Conservation (phyloP, 2,797 vertebrate genomes). For the Anas flavirostris region DNA sequence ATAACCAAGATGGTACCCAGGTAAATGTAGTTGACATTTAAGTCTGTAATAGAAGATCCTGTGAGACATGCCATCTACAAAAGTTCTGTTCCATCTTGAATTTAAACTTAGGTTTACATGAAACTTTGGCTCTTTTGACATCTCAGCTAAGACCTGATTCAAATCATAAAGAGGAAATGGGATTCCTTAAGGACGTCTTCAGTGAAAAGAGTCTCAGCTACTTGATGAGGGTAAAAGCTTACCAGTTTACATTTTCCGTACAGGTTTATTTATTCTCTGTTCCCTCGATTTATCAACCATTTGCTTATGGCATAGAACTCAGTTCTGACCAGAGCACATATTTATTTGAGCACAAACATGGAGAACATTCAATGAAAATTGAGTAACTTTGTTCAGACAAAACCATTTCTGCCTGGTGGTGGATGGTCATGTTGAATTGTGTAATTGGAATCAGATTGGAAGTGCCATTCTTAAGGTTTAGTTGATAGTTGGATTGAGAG, state of each 20-base stretch:
- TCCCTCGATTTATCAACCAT: neutral
- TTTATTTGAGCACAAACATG: neutral
- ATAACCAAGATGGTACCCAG: neutral
- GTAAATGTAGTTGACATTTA: neutral
- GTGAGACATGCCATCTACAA: neutral
- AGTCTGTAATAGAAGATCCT: neutral
- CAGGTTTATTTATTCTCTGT: neutral
- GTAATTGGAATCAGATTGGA: no score
- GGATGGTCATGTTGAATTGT: neutral
- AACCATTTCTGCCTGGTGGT: neutral
- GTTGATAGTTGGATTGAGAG: neutral
- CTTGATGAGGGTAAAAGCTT: conserved; percentile 87
- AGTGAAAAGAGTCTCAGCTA: conserved; percentile 91
- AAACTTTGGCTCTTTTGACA: conserved; percentile 91
- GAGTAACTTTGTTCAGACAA: neutral
- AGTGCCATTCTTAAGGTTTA: neutral
- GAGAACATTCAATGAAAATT: neutral
- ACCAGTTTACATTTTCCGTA: neutral
- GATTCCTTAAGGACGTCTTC: conserved; percentile 90
- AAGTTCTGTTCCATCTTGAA: neutral
- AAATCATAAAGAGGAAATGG: conserved; percentile 91
- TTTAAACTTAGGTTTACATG: conserved; percentile 85
- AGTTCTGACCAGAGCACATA: neutral
- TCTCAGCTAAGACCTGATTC: conserved; percentile 92
- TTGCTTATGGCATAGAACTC: neutral